Evolutionary conservation across 2,888 invertebrate species (phyloP), one percentile per base, ranked within the genome.

Genomic region (Ochlodes sylvanus): DNA sequence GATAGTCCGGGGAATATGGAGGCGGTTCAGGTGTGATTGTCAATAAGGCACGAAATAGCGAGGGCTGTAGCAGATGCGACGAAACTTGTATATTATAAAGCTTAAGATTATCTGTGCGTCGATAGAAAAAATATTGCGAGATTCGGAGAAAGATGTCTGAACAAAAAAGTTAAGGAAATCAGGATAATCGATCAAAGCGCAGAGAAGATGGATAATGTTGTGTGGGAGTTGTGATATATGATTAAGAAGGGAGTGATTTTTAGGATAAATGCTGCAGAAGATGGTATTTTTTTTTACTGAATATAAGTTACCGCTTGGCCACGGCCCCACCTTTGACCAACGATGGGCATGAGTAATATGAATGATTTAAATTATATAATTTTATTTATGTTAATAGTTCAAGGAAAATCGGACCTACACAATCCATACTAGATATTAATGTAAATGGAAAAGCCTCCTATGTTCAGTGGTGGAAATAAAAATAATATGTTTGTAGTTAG

Each of bases 11-110:
- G 52, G 44, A 47, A 47, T 47, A 57, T 55, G 63, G 71, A 69
- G 70, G 65, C 67, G 71, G 60, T 38, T 71, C 70, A 73, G 77
- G 76, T 77, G 74, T 73, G 71, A 69, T 70, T 66, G 66, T 66
- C 71, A 63, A 50, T 58, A 58, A 58, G 58, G 27, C 15, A 27
- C 21, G 12, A 27, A 58, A 58, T 58, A 58, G 27, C 19, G n/a
- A 58, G 42, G 5, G 27, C 15, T 27, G 27, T 1, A 42, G 58
- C 10, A n/a, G 15, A 9, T 19, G 41, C 54, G 12, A 34, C n/a
- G 4, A 1, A 19, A 19, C 19, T 50, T 19, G 50, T 19, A 50
- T 19, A 50, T 50, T 17, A 50, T 50, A 50, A 50, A 19, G 50
- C 50, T 12, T 19, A 50, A 50, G 19, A 50, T 50, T 50, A 50